phyloP scores from a whole-genome alignment of 2,797 vertebrate genomes.

The Dromococcyx pavoninus region DNA sequence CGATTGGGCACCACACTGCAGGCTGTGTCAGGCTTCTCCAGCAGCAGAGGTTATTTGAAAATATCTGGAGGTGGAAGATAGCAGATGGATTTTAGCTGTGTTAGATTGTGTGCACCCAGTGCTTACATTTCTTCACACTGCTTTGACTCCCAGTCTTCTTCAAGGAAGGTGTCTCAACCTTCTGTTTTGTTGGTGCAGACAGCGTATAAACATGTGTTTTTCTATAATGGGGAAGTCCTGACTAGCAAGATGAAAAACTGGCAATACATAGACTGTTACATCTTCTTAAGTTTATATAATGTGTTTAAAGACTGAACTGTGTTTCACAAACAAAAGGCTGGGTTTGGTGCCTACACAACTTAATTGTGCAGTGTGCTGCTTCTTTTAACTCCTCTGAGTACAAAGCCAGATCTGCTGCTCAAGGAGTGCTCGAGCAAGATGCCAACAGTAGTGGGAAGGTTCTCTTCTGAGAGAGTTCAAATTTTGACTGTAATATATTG shows the following conservation, averaged over 20 bases:
- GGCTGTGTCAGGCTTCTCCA: not conserved
- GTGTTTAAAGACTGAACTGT: not conserved
- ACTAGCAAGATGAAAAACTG: not conserved
- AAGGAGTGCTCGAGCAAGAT: not conserved
- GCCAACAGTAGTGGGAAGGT: not conserved
- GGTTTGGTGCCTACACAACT: not conserved
- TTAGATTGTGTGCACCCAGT: not conserved
- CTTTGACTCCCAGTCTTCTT: not conserved
- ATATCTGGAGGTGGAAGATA: not conserved
- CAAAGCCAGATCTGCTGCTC: not conserved
- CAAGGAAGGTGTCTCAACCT: not conserved
- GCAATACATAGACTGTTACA: not conserved
- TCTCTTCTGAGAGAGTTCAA: not conserved
- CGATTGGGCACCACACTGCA: not conserved
- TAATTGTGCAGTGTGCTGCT: not conserved
- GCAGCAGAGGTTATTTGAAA: not conserved
- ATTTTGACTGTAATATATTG: not conserved
- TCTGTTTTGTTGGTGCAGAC: not conserved
- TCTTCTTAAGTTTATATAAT: not conserved
- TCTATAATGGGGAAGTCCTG: not conserved
- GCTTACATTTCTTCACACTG: accelerated
- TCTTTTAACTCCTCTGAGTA: not conserved
- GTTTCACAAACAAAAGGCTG: not conserved
- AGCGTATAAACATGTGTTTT: accelerated
- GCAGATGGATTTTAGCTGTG: not conserved